Conservation (phyloP, 2,797 vertebrate species). For the Halcyon badia region DNA sequence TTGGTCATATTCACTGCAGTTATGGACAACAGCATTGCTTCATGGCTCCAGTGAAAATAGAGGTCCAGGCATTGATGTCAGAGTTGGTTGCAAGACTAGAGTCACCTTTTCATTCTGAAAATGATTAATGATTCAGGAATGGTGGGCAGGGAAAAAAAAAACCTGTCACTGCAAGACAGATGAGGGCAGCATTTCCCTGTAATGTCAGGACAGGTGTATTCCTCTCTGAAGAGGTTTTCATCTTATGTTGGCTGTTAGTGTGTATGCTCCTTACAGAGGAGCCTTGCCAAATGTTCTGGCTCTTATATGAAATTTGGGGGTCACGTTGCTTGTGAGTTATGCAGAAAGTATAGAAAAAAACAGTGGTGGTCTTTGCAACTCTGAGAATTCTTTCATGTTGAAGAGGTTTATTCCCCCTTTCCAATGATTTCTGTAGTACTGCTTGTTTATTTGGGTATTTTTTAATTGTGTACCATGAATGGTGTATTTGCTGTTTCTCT, state of each 20-base stretch:
- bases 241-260: neutral
- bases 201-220: neutral
- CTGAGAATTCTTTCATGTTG: neutral
- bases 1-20: neutral
- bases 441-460: neutral
- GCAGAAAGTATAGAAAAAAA: neutral
- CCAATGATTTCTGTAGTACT: neutral
- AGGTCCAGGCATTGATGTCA: neutral
- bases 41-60: neutral
- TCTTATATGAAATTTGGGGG: neutral
- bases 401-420: neutral
- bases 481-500: neutral
- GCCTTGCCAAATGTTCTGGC: neutral
- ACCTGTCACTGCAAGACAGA: conserved; percentile 16
- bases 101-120: neutral
- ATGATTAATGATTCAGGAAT: neutral
- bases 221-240: neutral
- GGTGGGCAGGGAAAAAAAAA: conserved; percentile 7
- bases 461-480: neutral
- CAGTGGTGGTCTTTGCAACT: neutral
- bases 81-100: neutral
- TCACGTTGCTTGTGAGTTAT: neutral
- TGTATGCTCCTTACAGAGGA: neutral
- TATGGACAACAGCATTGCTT: neutral
- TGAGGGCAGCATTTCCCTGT: conserved; percentile 53